Base-by-base conservation (phyloP, 2,797 vertebrate genomes). In the Pagetopsis macropterus region DNA sequence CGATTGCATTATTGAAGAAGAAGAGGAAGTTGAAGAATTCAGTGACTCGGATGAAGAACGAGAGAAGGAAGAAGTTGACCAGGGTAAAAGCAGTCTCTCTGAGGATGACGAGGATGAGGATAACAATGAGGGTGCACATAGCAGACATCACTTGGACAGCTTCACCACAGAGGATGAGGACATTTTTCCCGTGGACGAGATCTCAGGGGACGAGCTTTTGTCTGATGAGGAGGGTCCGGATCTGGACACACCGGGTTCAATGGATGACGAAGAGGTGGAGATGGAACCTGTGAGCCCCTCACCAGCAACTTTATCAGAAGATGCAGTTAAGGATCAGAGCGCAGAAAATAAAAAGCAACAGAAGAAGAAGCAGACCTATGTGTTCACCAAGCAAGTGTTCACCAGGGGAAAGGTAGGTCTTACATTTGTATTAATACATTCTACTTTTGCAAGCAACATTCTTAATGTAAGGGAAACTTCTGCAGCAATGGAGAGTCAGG, bases 341-440 rank as follows among this genome's bases (percentile, higher is more conserved):
- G 14, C n/a, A 2, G 78, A 82, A 67, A 88, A 65, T 56, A 73
- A 72, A 66, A 72, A 3, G 37, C 81, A 65, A 27, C 83, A 79
- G 13, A 67, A 41, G 44, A 85, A 16, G 51, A 89, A 76, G 74
- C 72, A 88, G 55, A 83, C 91, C 44, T 99, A 98, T 88, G 92
- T 94, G 50, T 99, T 99, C 89, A 96, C 85, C 88, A 97, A 91
- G 82, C 75, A 93, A 68, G 90, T 88, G 63, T 98, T 99, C 89
- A 97, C 96, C 52, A 95, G 94, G 89, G 97, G 97, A 90, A 98
- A 97, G 95, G 97, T 98, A 89, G 33, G 69, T 62, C 8, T 10
- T 1, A 51, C 15, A 13, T 66, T 17, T 15, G n/a, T n/a, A n/a
- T 41, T 21, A 43, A 2, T 9, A 1, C 27, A 45, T 19, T 6